phyloP scores from a whole-genome alignment of 2,113 vertebrate genomes.

The Miniopterus natalensis region DNA sequence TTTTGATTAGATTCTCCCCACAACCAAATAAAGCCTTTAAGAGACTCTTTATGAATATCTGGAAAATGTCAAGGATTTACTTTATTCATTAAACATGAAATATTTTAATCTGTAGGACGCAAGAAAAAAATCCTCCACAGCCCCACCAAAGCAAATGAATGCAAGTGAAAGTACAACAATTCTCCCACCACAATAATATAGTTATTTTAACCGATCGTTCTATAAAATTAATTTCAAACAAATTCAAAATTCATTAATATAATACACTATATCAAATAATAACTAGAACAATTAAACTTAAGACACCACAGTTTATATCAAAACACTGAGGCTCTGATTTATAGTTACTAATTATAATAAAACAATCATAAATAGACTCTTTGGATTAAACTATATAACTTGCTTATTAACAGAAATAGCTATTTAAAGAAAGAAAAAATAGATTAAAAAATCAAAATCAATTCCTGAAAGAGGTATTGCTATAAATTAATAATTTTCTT shows the following conservation, averaged over 20 bases:
- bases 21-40: conserved; percentile 30
- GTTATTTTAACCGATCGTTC: conserved; percentile 25
- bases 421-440: conserved; percentile 59
- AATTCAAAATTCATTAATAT: neutral
- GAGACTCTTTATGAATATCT: neutral
- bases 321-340: neutral
- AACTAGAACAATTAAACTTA: conserved; percentile 40
- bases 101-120: neutral
- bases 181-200: neutral
- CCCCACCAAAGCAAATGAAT: conserved; percentile 2
- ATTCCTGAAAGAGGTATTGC: neutral
- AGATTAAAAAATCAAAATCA: neutral
- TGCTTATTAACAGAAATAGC: conserved; percentile 78
- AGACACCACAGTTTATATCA: neutral
- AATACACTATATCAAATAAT: neutral
- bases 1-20: neutral
- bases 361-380: neutral
- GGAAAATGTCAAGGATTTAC: conserved; percentile 19
- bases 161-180: neutral
- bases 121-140: conserved; percentile 9
- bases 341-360: neutral
- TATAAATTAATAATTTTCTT: conserved; percentile 48
- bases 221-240: conserved; percentile 9
- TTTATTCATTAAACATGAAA: conserved; percentile 11
- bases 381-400: conserved; percentile 35